Evolutionary conservation across 2,113 vertebrate genomes (phyloP).

Genomic region (Erpornis zantholeuca): DNA sequence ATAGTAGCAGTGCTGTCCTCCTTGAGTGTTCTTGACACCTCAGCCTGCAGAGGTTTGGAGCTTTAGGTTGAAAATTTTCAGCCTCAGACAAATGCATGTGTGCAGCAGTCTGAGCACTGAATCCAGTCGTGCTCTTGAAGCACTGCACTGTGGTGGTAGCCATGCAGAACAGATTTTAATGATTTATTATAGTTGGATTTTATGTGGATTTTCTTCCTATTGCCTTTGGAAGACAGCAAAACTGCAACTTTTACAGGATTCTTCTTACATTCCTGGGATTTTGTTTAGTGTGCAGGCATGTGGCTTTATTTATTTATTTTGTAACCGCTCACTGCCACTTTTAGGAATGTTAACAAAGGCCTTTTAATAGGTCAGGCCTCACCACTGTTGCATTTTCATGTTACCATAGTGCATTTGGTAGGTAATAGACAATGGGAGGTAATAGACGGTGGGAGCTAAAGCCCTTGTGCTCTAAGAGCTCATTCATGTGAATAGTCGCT

Average conservation of each 20-base stretch:
- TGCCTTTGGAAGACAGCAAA: constrained; percentile 25
- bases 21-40: background rate
- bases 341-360: background rate
- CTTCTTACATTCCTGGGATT: background rate
- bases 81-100: background rate
- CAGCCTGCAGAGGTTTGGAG: background rate
- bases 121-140: background rate
- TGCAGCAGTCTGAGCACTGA: background rate
- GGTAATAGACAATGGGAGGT: background rate
- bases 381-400: background rate
- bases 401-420: background rate
- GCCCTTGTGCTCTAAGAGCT: background rate
- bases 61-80: background rate
- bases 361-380: constrained; percentile 30
- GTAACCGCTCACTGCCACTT: background rate
- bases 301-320: background rate
- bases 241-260: background rate
- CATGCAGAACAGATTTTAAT: background rate
- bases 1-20: background rate
- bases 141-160: background rate
- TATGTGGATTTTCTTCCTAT: constrained; percentile 23
- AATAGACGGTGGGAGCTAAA: background rate
- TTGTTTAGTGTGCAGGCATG: background rate
- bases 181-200: constrained; percentile 5
- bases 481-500: background rate